Evolutionary conservation across 2,797 vertebrate species (phyloP), one percentile per base, ranked within the genome.

Genomic region (Ptychadena robeensis): DNA sequence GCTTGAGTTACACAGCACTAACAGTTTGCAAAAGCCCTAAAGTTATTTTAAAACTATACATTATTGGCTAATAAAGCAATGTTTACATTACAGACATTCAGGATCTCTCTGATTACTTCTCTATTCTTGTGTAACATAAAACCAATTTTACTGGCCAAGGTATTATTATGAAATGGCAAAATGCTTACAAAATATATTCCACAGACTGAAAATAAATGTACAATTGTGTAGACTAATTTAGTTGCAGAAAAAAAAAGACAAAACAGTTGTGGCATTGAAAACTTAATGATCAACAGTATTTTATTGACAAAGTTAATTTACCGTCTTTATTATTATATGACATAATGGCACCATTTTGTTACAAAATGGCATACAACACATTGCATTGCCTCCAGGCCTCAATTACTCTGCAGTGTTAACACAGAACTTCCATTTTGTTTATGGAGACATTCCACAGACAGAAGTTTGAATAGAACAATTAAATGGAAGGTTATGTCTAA

Each of bases 261-360:
- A 69, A 72, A 70, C 81, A 78, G 67, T 78, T 53, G 37, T 73
- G 73, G 38, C 65, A 73, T 73, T 65, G 69, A 83, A 83, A 83
- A 79, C 82, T 35, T 83, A 71, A 71, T 77, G 69, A 73, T 83
- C 34, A 73, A 76, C 57, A 72, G n/a, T 72, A 72, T 71, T 82
- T 82, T 77, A 74, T 75, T 75, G 59, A 76, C 73, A 82, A 61
- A 77, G 40, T 82, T 74, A 82, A 82, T 82, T 82, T 82, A 75
- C 71, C 80, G 73, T 71, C 57, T 71, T 82, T 77, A 61, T 77
- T 59, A 65, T 76, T 67, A 65, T 82, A 63, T 82, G 64, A 82
- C 80, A 69, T 70, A 69, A 68, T 82, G 73, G 32, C 40, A 70
- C 44, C 73, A 75, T 76, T 82, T 69, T 82, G 32, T 32, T 65